Conservation (phyloP, 2,797 vertebrate species). For the Acrocephalus scirpaceus region DNA sequence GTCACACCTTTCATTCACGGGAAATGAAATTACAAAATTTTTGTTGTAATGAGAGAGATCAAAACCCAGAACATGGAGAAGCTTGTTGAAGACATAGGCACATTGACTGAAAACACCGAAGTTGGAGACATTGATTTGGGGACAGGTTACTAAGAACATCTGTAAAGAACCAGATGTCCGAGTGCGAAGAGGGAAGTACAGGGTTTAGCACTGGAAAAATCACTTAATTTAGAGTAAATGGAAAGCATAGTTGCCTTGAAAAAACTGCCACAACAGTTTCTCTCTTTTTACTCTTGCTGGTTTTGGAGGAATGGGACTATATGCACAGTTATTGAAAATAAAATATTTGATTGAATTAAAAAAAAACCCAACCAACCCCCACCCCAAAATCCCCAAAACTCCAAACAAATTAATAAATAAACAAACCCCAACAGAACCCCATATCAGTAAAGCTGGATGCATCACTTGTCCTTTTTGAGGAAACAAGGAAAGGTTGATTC, state of each 20-base stretch:
- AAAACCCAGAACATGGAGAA: neutral
- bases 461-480: neutral
- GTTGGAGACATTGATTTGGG: neutral
- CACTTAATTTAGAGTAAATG: neutral
- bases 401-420: neutral
- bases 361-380: fast-evolving
- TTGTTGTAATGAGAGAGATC: neutral
- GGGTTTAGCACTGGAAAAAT: neutral
- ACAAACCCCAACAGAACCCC: neutral
- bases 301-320: neutral
- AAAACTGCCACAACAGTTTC: neutral
- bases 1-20: neutral
- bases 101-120: neutral
- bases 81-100: neutral
- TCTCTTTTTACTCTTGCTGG: neutral
- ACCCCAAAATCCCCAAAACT: neutral
- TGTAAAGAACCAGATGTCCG: neutral
- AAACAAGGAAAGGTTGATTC: neutral
- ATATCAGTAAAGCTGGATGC: neutral
- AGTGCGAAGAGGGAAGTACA: neutral
- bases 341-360: neutral
- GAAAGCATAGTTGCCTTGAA: neutral
- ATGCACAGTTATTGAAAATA: neutral
- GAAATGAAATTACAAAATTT: neutral
- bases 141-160: neutral